A percentile compares a stretch with the other conserved stretches of the same genome.
Conservation (phyloP, 2,888 invertebrate genomes). For the Drosophila paramelanica region DNA sequence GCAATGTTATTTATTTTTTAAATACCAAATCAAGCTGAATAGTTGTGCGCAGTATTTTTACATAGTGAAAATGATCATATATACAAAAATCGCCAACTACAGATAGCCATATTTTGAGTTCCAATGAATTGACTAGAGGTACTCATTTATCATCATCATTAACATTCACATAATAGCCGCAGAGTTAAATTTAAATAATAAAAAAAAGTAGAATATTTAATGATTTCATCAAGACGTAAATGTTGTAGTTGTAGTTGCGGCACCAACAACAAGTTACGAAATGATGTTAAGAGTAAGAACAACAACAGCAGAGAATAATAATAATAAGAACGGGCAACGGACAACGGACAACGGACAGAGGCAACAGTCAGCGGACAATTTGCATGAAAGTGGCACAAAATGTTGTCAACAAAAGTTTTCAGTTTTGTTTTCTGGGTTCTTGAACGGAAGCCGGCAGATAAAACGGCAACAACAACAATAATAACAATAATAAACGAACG, state of each 20-base stretch:
- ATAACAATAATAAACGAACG: slow-evolving; percentile 26
- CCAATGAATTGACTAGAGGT: neutral
- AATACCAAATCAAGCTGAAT: no score
- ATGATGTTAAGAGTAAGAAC: slow-evolving; percentile 61
- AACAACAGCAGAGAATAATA: slow-evolving; percentile 13
- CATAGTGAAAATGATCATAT: neutral
- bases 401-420: slow-evolving; percentile 55
- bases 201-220: slow-evolving; percentile 32
- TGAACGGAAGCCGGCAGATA: slow-evolving; percentile 67
- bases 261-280: slow-evolving; percentile 61
- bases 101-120: slow-evolving; percentile 3
- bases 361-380: slow-evolving; percentile 62
- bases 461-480: slow-evolving; percentile 38
- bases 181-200: slow-evolving; percentile 16
- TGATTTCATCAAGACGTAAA: slow-evolving; percentile 46
- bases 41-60: neutral
- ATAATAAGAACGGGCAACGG: slow-evolving; percentile 5
- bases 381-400: slow-evolving; percentile 79
- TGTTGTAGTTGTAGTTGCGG: slow-evolving; percentile 30
- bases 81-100: neutral
- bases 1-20: no score
- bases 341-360: slow-evolving; percentile 22
- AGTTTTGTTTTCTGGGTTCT: slow-evolving; percentile 52
- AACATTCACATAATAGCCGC: slow-evolving; percentile 15
- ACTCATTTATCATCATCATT: slow-evolving; percentile 19